These are phyloP conservation scores for Silurus asotus DNA, from an alignment of 2,113 vertebrate species.

Conservation along the genomic window DNA sequence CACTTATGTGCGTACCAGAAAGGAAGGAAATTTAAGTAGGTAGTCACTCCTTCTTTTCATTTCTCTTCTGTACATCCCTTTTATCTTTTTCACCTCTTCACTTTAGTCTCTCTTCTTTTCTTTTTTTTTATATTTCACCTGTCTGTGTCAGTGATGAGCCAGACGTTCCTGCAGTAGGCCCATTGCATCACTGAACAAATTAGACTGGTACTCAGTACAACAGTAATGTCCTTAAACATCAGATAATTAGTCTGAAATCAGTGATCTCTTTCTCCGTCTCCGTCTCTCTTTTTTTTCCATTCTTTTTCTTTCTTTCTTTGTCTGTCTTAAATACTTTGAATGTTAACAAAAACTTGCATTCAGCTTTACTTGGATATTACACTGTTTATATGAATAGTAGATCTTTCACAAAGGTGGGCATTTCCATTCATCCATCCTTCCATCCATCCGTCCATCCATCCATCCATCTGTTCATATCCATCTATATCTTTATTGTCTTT, in stretches of 20 bases:
- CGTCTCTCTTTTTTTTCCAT: background rate
- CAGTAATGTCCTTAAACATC: constrained; percentile 11
- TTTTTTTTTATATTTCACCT: background rate
- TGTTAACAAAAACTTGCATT: background rate
- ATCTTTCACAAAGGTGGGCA: background rate
- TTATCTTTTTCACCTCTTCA: background rate
- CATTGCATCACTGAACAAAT: constrained; percentile 7
- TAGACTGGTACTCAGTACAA: constrained; percentile 15
- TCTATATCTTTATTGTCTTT: background rate
- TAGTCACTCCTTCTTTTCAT: background rate
- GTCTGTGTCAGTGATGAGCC: background rate
- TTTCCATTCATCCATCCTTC: background rate
- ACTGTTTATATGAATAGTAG: background rate
- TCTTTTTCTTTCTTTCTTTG: background rate
- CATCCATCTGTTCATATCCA: background rate
- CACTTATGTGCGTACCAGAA: constrained; percentile 6
- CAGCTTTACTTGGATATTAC: background rate
- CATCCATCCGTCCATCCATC: background rate
- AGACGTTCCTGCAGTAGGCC: background rate
- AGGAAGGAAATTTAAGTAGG: constrained; percentile 39
- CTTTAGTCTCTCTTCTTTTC: background rate
- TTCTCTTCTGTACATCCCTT: background rate
- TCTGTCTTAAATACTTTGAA: background rate
- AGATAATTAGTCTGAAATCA: constrained; percentile 16
- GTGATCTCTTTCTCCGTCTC: constrained; percentile 5